phyloP scores from a whole-genome alignment of 1,140 invertebrate species.

The Colletes gigas region DNA sequence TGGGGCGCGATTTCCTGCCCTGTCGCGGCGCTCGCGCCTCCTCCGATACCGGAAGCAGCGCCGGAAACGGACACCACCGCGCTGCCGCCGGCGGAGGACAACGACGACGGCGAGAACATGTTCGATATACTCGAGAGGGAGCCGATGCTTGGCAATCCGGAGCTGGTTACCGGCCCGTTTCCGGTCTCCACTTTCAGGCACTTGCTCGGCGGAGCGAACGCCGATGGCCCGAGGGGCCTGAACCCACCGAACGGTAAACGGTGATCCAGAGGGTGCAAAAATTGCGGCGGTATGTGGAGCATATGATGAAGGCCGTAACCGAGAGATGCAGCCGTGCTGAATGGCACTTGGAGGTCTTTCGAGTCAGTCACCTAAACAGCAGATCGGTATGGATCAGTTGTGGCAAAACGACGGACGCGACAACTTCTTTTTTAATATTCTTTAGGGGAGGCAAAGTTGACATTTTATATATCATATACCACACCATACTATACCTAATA shows the following conservation, averaged over 20 bases:
- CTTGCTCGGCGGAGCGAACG: slow-evolving; percentile 82
- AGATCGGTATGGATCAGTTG: not conserved
- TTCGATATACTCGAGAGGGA: slow-evolving; percentile 78
- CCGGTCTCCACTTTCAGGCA: slow-evolving; percentile 81
- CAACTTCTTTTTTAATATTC: not conserved
- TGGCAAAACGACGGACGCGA: not conserved
- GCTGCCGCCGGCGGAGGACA: slow-evolving; percentile 70
- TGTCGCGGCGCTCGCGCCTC: slow-evolving; percentile 21
- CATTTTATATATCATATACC: no score
- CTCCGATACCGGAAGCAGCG: slow-evolving; percentile 27
- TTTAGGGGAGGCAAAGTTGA: no score
- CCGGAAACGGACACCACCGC: slow-evolving; percentile 54
- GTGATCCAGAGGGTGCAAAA: slow-evolving; percentile 80
- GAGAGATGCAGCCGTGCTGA: slow-evolving; percentile 78
- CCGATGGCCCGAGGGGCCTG: slow-evolving; percentile 79
- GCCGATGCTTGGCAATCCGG: slow-evolving; percentile 76
- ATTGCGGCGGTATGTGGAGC: slow-evolving; percentile 82
- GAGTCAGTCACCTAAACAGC: slow-evolving; percentile 78
- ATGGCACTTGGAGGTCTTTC: slow-evolving; percentile 81
- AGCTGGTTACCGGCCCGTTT: slow-evolving; percentile 67
- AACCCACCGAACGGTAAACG: slow-evolving; percentile 79
- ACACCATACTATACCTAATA: no score
- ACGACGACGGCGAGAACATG: slow-evolving; percentile 78
- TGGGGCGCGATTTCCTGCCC: slow-evolving; percentile 70
- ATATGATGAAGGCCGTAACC: slow-evolving; percentile 83